phyloP scores from a whole-genome alignment of 2,888 invertebrate genomes.

The Biston betularia region DNA sequence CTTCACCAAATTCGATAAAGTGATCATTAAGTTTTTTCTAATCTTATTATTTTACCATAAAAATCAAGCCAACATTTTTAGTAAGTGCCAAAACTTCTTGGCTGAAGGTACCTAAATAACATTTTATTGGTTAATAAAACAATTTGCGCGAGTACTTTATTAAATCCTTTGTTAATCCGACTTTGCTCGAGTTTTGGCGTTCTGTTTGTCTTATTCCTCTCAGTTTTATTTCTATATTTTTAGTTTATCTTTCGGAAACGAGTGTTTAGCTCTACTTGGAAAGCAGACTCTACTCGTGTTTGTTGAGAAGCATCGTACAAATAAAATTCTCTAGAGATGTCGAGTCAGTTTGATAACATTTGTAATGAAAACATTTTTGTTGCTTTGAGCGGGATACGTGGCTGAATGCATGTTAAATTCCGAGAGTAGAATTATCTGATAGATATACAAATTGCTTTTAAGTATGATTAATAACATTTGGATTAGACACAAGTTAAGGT shows the following conservation, averaged over 20 bases:
- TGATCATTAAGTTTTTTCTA: no score
- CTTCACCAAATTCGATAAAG: no score
- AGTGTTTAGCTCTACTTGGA: constrained; percentile 15
- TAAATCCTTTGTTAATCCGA: constrained; percentile 15
- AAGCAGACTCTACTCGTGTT: constrained; percentile 25
- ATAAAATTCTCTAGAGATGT: constrained; percentile 22
- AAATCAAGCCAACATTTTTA: neutral
- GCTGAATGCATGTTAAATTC: neutral
- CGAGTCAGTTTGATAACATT: constrained; percentile 29
- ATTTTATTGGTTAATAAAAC: constrained; percentile 29
- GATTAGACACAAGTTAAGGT: no score
- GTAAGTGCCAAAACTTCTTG: neutral
- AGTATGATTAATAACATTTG: no score
- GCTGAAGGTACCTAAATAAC: constrained; percentile 10
- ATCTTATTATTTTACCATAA: neutral
- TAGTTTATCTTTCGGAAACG: constrained; percentile 20
- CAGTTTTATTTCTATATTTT: constrained; percentile 20
- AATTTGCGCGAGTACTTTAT: constrained; percentile 22
- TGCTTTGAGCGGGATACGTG: constrained; percentile 1
- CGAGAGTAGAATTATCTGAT: neutral
- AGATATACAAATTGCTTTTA: neutral
- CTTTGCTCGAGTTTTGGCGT: neutral
- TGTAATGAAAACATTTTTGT: constrained; percentile 31
- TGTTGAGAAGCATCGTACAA: constrained; percentile 21
- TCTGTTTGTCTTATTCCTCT: constrained; percentile 17